Evolutionary conservation across 2,888 invertebrate species (phyloP).

Genomic region (Pseudococcus jackbeardsleyi): DNA sequence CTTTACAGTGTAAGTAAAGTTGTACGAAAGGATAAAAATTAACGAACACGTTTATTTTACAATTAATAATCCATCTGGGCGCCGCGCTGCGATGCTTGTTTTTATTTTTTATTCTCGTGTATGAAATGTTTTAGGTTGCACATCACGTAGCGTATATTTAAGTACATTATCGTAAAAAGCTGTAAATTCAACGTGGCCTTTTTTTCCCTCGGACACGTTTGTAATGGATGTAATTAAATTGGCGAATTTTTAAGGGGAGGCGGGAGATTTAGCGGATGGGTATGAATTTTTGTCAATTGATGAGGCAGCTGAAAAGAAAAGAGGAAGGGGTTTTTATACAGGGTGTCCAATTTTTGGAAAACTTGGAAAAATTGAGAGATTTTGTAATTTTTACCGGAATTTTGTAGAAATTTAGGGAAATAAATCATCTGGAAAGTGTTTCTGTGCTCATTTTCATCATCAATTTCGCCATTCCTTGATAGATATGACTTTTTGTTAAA

Average conservation of each 20-base stretch:
- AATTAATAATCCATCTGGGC: conserved; percentile 36
- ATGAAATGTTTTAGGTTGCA: neutral
- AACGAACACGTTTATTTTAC: conserved; percentile 31
- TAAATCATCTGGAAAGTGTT: no score
- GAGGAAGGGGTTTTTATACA: neutral
- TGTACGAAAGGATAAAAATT: conserved; percentile 20
- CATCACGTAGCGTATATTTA: conserved; percentile 19
- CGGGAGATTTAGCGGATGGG: neutral
- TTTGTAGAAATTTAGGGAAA: no score
- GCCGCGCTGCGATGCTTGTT: neutral
- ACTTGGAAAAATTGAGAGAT: no score
- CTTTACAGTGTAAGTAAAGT: neutral
- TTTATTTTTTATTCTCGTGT: neutral
- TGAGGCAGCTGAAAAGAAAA: neutral
- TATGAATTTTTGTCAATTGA: conserved; percentile 8
- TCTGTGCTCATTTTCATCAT: no score
- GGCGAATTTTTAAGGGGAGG: neutral
- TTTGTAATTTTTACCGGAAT: no score
- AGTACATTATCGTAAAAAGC: conserved; percentile 38
- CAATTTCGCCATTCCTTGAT: no score
- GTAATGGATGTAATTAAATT: conserved; percentile 18
- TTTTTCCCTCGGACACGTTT: neutral
- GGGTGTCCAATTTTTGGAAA: no score
- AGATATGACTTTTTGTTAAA: no score
- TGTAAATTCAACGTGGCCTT: neutral